phyloP scores from a whole-genome alignment of 2,797 vertebrate species.

The Rhinoraja longicauda region DNA sequence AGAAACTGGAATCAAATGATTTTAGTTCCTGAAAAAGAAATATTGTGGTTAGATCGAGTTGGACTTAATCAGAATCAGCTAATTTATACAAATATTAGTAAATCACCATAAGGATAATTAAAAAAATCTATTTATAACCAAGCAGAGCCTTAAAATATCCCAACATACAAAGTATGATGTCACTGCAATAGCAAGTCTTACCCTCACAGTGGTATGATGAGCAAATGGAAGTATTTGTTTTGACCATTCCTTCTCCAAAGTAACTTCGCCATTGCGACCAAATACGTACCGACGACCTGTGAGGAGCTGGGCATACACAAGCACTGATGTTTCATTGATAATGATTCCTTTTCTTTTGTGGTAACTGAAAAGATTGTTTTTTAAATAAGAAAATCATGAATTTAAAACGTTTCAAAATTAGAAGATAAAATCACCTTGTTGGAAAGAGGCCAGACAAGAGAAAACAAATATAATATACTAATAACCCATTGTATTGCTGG shows the following conservation, averaged over 20 bases:
- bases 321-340: conserved; percentile 72
- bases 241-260: conserved; percentile 91
- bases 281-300: conserved; percentile 82
- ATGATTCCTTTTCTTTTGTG: conserved; percentile 84
- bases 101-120: background rate
- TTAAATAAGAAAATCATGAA: conserved; percentile 41
- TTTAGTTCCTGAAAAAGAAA: conserved; percentile 66
- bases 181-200: conserved; percentile 49
- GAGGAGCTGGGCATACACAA: conserved; percentile 82
- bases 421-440: conserved; percentile 3
- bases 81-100: background rate
- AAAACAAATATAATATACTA: background rate
- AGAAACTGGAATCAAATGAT: conserved; percentile 75
- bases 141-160: background rate
- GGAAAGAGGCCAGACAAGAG: background rate
- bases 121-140: background rate
- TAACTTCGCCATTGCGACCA: conserved; percentile 74
- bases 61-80: background rate
- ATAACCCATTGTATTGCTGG: background rate
- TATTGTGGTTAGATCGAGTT: background rate
- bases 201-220: conserved; percentile 84
- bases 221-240: conserved; percentile 87
- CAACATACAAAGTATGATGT: background rate
- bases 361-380: conserved; percentile 59
- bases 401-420: background rate